Evolutionary conservation across 2,888 invertebrate genomes (phyloP).

Genomic region (Brachycybe producta): DNA sequence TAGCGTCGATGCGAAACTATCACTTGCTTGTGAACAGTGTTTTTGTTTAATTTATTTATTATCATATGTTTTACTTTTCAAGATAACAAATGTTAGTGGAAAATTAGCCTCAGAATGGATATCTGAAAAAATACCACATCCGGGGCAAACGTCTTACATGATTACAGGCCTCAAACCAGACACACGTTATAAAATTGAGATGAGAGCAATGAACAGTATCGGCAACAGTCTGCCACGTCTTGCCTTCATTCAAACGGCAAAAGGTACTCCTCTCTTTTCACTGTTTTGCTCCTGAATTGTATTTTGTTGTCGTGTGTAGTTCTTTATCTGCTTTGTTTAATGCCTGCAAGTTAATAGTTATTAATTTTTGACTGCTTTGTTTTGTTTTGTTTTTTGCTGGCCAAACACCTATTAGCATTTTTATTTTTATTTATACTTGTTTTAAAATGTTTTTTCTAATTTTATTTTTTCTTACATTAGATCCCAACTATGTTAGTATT

Average conservation of each 20-base stretch:
- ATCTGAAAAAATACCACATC: constrained; percentile 17
- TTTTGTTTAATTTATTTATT: too few relatives aligned
- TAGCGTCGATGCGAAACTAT: too few relatives aligned
- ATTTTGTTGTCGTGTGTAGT: neutral
- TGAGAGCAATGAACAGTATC: constrained; percentile 71
- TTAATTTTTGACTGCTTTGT: too few relatives aligned
- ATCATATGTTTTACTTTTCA: too few relatives aligned
- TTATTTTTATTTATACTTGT: neutral
- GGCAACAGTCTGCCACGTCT: constrained; percentile 66
- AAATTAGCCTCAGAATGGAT: neutral
- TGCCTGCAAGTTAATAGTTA: neutral
- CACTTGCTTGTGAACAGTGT: too few relatives aligned
- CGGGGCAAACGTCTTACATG: constrained; percentile 27
- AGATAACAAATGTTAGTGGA: too few relatives aligned
- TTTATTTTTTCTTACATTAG: neutral
- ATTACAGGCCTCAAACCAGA: constrained; percentile 58
- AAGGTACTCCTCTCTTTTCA: too few relatives aligned
- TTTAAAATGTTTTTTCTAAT: neutral
- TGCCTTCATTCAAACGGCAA: constrained; percentile 68
- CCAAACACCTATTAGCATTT: neutral
- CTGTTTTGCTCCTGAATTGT: too few relatives aligned
- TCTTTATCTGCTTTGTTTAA: neutral
- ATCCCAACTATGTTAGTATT: neutral
- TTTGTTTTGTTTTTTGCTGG: neutral
- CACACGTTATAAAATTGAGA: constrained; percentile 67